Base-by-base conservation (phyloP, 1,140 invertebrate genomes). In the Microplitis demolitor region DNA sequence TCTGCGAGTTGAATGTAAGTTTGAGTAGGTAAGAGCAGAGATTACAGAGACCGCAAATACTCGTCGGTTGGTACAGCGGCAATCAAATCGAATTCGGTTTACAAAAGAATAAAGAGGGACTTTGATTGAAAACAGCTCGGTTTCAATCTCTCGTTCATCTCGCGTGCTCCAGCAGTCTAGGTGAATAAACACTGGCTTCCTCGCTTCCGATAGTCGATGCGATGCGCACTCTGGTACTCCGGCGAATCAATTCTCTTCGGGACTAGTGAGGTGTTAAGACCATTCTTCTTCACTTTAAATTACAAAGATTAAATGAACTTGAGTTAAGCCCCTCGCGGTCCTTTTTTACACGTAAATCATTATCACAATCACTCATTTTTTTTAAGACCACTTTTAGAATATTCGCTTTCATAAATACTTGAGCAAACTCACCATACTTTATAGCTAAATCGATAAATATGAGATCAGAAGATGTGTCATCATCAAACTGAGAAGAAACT, bases 181-280 rank as follows among this genome's bases (percentile, higher is more conserved):
- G 72, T 81, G 78, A 82, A 81, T 82, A 82, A 82, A 82, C 79
- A 80, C 79, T 76, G 79, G 77, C 78, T 82, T 77, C 73, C 71
- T 75, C 78, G 61, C 66, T 67, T 67, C 33, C 13, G 16, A 34
- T 67, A 39, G 37, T 34, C 33, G 60, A 37, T 9, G 54, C 34
- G 54, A 39, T 45, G 14, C 9, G 16, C 35, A 33, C 50, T 33
- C 45, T 54, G 39, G 6, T 45, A 45, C 39, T 56, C 5, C 8
- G 24, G 58, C 34, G 53, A 78, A 79, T 80, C 76, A 79, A 80
- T 80, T 77, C 73, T 45, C 68, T 66, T 72, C 56, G 62, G 74
- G 74, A 71, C 73, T 78, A 77, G 66, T 64, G 73, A 77, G 73
- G 69, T 75, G 78, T 79, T 80, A 76, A 79, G 72, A 34, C 74